Conservation (phyloP, 2,797 vertebrate species). For the Acipenser oxyrinchus region DNA sequence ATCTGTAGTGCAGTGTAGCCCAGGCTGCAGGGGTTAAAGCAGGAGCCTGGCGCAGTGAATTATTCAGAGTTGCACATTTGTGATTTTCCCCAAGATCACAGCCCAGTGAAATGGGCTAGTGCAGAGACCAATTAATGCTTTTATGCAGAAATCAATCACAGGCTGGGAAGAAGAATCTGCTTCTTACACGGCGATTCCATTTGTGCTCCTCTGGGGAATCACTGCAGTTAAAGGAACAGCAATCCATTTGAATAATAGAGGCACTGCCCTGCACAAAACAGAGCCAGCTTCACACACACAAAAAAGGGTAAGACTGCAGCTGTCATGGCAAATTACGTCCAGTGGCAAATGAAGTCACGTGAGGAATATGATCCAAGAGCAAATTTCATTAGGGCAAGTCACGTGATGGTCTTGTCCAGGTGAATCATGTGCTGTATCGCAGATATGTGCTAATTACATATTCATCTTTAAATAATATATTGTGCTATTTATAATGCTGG, state of each 20-base stretch:
- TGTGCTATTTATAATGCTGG: too few species aligned
- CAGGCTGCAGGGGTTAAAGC: constrained; percentile 3
- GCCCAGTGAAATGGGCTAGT: constrained; percentile 70
- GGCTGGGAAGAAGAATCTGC: constrained; percentile 35
- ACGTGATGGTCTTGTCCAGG: too few species aligned
- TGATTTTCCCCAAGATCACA: constrained; percentile 72
- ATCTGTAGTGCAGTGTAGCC: neutral
- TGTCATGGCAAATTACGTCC: too few species aligned
- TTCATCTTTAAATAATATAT: too few species aligned
- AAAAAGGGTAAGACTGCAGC: too few species aligned
- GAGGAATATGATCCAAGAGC: too few species aligned
- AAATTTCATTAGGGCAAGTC: too few species aligned
- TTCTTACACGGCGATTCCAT: constrained; percentile 43
- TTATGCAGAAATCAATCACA: constrained; percentile 76
- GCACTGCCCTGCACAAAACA: constrained; percentile 13
- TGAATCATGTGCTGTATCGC: too few species aligned
- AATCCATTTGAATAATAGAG: constrained; percentile 24
- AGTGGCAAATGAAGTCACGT: too few species aligned
- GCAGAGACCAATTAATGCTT: constrained; percentile 71
- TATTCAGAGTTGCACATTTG: constrained; percentile 54
- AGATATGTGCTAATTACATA: too few species aligned
- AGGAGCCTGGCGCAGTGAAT: constrained; percentile 36
- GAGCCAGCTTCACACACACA: too few species aligned
- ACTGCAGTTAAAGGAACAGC: constrained; percentile 35
- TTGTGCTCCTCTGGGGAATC: constrained; percentile 38